phyloP scores from a whole-genome alignment of 2,888 invertebrate species.

The Saturnia pavonia region DNA sequence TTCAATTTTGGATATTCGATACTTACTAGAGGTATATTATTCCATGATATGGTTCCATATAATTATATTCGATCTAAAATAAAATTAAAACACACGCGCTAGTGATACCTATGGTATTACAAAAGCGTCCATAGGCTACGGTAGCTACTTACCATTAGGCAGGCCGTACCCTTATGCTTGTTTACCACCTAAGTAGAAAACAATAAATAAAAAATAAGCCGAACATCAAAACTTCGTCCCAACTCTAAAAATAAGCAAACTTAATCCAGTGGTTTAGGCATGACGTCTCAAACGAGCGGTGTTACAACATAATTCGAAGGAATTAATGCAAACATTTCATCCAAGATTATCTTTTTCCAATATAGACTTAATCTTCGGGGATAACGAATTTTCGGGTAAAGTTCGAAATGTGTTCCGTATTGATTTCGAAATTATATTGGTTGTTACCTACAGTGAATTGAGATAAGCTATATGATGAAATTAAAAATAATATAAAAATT shows the following conservation, averaged over 20 bases:
- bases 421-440: background rate
- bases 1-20: too few species aligned
- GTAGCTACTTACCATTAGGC: too few species aligned
- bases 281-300: slow-evolving; percentile 15
- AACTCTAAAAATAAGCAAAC: background rate
- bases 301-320: slow-evolving; percentile 4
- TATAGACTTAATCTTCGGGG: slow-evolving; percentile 15
- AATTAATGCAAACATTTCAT: slow-evolving; percentile 11
- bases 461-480: background rate
- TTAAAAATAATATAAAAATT: background rate
- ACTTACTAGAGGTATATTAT: too few species aligned
- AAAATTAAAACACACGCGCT: too few species aligned
- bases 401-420: background rate
- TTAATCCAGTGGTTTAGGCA: background rate
- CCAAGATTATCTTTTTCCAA: slow-evolving; percentile 19
- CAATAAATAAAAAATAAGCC: too few species aligned
- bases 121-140: too few species aligned
- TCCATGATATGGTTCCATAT: too few species aligned
- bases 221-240: background rate
- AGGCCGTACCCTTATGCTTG: too few species aligned
- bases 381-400: slow-evolving; percentile 18
- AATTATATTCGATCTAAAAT: too few species aligned
- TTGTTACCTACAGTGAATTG: background rate
- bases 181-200: too few species aligned
- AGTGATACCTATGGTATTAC: too few species aligned